Evolutionary conservation across 2,113 vertebrate species (phyloP), one percentile per base, ranked within the genome.

Genomic region (Prinia subflava): DNA sequence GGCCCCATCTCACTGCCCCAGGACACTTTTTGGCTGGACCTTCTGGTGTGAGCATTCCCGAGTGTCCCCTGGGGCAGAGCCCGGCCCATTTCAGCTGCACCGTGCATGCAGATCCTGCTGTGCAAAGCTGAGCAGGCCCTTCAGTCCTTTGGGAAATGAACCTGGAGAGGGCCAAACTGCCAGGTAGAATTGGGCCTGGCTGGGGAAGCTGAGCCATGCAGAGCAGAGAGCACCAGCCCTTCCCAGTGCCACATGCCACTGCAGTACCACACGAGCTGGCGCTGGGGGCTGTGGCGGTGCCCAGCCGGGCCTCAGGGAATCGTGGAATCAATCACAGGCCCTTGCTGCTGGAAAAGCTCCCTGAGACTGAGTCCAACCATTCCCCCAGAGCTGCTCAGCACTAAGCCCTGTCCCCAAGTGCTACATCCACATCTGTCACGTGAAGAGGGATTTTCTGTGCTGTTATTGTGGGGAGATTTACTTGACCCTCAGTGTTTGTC

Each of bases 231-330:
- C 10, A 6, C 55, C 55, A 50, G 44, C 37, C 25, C 55, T 42
- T 30, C 24, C 31, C 37, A 35, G 0, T 24, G 65, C 10, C 37
- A 15, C 24, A 30, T 52, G 24, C 37, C 2, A 3, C 24, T 5
- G 13, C 0, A 1, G 37, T n/a, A 35, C 27, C 25, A 25, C n/a
- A 33, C 0, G 7, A 62, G 37, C 46, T 31, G 67, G 23, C 1
- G 0, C 37, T 60, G 46, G 37, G 37, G n/a, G 30, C 65, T 1
- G 2, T 5, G 18, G 44, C 65, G 12, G 24, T 50, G 79, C 46
- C 33, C 5, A 0, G 19, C 25, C 1, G 1, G 37, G 46, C 16
- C 19, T 24, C 80, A 60, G 37, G 24, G 55, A 35, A 50, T 35
- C 1, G 1, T 4, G 15, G 30, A 19, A 19, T 60, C 44, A 19